Conservation (phyloP, 2,797 vertebrate species). For the Cuculus canorus region DNA sequence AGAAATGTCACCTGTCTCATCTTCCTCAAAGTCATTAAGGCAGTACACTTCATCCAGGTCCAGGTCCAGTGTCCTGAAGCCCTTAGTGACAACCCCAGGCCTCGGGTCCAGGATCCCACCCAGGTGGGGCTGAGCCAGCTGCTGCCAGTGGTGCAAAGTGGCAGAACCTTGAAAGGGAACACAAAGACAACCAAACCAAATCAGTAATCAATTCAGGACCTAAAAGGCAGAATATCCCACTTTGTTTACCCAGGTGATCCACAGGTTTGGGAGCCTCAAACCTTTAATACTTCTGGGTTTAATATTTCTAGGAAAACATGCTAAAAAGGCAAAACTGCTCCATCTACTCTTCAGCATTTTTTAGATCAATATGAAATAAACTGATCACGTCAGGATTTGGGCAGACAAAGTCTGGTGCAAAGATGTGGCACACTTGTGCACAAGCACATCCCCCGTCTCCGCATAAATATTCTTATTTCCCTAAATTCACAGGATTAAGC, state of each 20-base stretch:
- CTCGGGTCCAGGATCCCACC: conserved; percentile 93
- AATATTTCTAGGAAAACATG: neutral
- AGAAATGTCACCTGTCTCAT: conserved; percentile 89
- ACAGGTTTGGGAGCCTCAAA: neutral
- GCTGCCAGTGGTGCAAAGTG: conserved; percentile 99
- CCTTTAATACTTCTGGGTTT: neutral
- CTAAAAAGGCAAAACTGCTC: neutral
- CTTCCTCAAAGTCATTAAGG: conserved; percentile 94
- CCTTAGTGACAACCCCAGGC: conserved; percentile 97
- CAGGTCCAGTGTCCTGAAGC: conserved; percentile 92
- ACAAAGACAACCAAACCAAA: conserved; percentile 30
- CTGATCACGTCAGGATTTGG: neutral
- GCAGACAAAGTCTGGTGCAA: neutral
- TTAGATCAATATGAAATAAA: neutral
- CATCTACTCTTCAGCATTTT: neutral
- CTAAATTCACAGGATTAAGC: neutral
- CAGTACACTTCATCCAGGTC: conserved; percentile 96
- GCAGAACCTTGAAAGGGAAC: conserved; percentile 86
- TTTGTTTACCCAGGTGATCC: neutral
- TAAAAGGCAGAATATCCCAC: neutral
- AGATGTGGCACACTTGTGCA: neutral
- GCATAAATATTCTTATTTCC: accelerated
- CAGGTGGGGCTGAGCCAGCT: conserved; percentile 95
- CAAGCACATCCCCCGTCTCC: neutral
- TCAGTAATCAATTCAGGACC: neutral